These are phyloP conservation scores for Conus ventricosus DNA, from an alignment of 1,140 invertebrate species.

Conservation along the genomic window DNA sequence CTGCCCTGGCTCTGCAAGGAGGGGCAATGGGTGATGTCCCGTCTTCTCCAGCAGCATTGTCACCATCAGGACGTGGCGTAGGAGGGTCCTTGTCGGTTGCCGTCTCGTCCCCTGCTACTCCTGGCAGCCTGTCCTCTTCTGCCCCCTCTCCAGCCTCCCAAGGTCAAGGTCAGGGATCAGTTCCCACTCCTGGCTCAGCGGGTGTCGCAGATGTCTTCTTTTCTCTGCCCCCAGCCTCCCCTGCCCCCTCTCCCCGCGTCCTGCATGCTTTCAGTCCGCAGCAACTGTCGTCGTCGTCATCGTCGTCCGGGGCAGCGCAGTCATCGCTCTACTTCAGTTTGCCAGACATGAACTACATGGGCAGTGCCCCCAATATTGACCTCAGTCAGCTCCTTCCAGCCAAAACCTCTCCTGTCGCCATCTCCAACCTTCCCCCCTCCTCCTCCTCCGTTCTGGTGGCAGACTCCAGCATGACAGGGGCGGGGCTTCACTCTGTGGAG, in stretches of 20 bases:
- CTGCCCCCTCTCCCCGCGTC: constrained; percentile 9
- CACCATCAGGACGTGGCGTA: not conserved
- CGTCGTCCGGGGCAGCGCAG: not conserved
- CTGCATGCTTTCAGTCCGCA: constrained; percentile 28
- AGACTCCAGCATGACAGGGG: not conserved
- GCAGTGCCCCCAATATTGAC: constrained; percentile 48
- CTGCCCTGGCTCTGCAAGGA: not conserved
- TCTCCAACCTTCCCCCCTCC: not conserved
- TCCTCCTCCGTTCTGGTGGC: not conserved
- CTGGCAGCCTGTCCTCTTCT: not conserved
- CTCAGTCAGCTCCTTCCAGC: constrained; percentile 36
- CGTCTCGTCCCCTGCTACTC: constrained; percentile 30
- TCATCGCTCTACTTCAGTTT: constrained; percentile 30
- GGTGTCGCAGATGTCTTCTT: constrained; percentile 28
- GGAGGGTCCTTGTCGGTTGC: not conserved
- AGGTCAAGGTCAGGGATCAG: not conserved
- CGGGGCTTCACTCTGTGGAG: not conserved
- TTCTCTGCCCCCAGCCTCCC: constrained; percentile 19
- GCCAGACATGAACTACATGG: constrained; percentile 52
- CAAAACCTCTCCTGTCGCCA: not conserved
- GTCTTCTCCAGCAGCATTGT: not conserved
- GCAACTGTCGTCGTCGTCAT: constrained; percentile 26
- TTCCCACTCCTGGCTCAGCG: not conserved
- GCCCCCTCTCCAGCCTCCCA: constrained; percentile 8
- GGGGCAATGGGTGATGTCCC: not conserved